A percentile compares a stretch with the other conserved stretches of the same genome.
Conservation (phyloP, 2,888 invertebrate genomes). For the Argyresthia albistria region DNA sequence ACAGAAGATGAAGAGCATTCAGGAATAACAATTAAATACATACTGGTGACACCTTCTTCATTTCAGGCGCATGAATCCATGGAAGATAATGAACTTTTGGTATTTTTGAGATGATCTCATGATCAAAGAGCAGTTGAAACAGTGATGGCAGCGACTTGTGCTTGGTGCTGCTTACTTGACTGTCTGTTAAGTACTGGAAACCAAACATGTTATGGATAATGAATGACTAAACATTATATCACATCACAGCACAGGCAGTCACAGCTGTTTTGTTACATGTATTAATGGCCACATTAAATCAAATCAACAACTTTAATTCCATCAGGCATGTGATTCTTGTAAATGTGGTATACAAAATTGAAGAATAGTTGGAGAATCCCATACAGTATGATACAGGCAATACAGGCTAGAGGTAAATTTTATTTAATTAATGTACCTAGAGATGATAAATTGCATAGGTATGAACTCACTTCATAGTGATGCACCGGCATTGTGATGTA, state of each 20-base stretch:
- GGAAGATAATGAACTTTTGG: conserved; percentile 79
- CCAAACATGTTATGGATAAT: conserved; percentile 12
- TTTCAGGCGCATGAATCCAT: conserved; percentile 51
- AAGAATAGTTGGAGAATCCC: too few species aligned
- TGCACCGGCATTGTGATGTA: conserved; percentile 74
- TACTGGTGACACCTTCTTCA: conserved; percentile 22
- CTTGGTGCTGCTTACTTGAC: conserved; percentile 68
- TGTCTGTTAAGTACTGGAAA: conserved; percentile 72
- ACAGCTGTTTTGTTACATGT: too few species aligned
- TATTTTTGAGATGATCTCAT: conserved; percentile 71
- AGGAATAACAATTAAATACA: background rate
- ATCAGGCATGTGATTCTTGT: too few species aligned
- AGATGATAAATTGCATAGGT: too few species aligned
- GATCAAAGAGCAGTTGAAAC: conserved; percentile 79
- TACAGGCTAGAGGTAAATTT: too few species aligned
- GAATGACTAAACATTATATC: too few species aligned
- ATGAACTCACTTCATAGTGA: conserved; percentile 69
- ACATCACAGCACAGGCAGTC: too few species aligned
- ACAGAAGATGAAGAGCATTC: background rate
- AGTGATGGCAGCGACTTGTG: conserved; percentile 74
- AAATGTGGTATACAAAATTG: too few species aligned
- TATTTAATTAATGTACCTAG: too few species aligned
- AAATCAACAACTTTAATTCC: too few species aligned
- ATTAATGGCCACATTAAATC: too few species aligned
- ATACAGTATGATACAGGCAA: too few species aligned